Conservation (phyloP, 2,888 invertebrate species). For the Eucera pruinosa region DNA sequence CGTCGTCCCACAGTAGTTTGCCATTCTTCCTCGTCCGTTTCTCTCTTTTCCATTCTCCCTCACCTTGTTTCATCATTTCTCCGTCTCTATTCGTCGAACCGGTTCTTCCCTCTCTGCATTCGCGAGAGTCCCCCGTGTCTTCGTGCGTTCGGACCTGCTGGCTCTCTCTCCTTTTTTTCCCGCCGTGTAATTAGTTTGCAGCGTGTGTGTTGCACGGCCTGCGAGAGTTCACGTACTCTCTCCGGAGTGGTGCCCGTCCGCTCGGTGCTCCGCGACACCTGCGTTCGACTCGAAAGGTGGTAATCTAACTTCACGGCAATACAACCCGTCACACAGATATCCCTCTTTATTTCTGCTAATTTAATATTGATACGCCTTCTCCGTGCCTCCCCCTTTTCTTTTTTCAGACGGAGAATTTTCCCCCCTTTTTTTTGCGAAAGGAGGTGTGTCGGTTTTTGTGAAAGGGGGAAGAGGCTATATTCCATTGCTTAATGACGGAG, state of each 20-base stretch:
- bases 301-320: constrained; percentile 45
- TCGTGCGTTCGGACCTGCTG: constrained; percentile 53
- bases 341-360: constrained; percentile 17
- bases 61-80: constrained; percentile 23
- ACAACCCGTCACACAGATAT: background rate
- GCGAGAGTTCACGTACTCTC: constrained; percentile 54
- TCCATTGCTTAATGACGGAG: background rate
- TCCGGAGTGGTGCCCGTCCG: constrained; percentile 3
- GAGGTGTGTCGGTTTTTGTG: constrained; percentile 13
- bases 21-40: constrained; percentile 77
- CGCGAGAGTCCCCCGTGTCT: constrained; percentile 27
- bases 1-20: constrained; percentile 83
- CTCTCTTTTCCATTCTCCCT: constrained; percentile 54
- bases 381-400: background rate
- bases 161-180: constrained; percentile 58
- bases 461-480: background rate
- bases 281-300: constrained; percentile 52
- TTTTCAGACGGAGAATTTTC: background rate
- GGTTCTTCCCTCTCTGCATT: constrained; percentile 24
- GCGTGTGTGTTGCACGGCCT: constrained; percentile 59
- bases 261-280: constrained; percentile 26
- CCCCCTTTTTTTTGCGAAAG: background rate
- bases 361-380: background rate
- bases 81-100: constrained; percentile 14
- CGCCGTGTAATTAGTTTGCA: constrained; percentile 69